Evolutionary conservation across 2,113 vertebrate genomes (phyloP).

Genomic region (Sander vitreus): DNA sequence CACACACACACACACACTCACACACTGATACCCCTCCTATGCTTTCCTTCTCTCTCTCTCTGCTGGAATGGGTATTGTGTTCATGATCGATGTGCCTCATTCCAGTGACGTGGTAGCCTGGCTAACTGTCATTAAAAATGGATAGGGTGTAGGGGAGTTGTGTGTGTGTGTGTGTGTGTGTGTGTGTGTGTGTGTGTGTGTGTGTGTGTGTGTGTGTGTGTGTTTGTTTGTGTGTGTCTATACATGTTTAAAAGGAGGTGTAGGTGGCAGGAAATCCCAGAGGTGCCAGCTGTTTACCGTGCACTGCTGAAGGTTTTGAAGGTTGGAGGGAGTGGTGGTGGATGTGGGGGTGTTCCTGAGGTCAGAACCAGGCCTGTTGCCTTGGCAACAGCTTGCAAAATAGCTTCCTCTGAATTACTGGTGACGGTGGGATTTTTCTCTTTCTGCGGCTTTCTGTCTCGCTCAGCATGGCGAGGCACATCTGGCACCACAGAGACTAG

Average conservation of each 20-base stretch:
- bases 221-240: conserved; percentile 28
- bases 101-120: conserved; percentile 87
- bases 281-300: conserved; percentile 82
- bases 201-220: conserved; percentile 35
- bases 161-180: conserved; percentile 50
- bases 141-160: conserved; percentile 81
- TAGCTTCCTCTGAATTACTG: conserved; percentile 65
- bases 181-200: conserved; percentile 39
- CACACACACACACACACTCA: conserved; percentile 7
- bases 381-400: conserved; percentile 76
- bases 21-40: conserved; percentile 29
- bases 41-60: conserved; percentile 27
- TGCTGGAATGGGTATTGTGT: conserved; percentile 76
- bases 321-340: conserved; percentile 38
- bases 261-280: conserved; percentile 81
- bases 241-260: conserved; percentile 73
- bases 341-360: conserved; percentile 65
- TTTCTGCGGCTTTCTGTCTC: conserved; percentile 26
- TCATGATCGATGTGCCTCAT: conserved; percentile 94
- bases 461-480: conserved; percentile 53
- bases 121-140: conserved; percentile 94
- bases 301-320: conserved; percentile 60
- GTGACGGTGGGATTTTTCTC: conserved; percentile 60
- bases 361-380: conserved; percentile 83
- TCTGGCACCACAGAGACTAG: conserved; percentile 56